phyloP scores from a whole-genome alignment of 2,797 vertebrate species.

The Cuniculus paca region DNA sequence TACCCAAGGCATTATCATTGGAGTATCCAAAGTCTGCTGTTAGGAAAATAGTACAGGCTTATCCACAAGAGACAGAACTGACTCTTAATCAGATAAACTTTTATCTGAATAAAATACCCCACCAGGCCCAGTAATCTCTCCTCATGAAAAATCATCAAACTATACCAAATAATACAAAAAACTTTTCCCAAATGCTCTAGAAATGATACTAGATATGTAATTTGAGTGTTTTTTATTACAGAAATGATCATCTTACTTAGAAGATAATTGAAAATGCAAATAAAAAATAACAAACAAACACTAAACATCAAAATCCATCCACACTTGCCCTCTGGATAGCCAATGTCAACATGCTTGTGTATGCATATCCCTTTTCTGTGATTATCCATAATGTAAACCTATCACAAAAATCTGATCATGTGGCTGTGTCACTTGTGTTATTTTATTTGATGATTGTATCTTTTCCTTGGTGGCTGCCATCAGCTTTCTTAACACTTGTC shows the following conservation, averaged over 20 bases:
- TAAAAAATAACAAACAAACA: not conserved
- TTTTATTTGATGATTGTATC: not conserved
- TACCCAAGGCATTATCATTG: not conserved
- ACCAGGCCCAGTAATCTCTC: not conserved
- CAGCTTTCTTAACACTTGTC: not conserved
- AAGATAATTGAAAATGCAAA: constrained; percentile 8
- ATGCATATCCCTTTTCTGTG: not conserved
- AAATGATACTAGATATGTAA: not conserved
- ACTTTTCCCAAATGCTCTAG: not conserved
- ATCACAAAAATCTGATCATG: not conserved
- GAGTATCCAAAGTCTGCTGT: not conserved
- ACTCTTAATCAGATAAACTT: constrained; percentile 1
- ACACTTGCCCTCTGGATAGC: not conserved
- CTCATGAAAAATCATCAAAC: not conserved
- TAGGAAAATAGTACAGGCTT: not conserved
- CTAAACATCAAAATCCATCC: not conserved
- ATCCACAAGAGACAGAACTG: not conserved
- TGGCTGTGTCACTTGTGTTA: not conserved
- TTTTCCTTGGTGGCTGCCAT: not conserved
- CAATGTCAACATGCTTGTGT: not conserved
- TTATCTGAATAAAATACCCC: not conserved
- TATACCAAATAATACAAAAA: constrained; percentile 9
- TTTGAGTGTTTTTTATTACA: not conserved
- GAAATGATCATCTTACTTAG: not conserved
- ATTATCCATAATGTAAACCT: not conserved